phyloP scores from a whole-genome alignment of 2,888 invertebrate species.

The Agrochola lychnidis region DNA sequence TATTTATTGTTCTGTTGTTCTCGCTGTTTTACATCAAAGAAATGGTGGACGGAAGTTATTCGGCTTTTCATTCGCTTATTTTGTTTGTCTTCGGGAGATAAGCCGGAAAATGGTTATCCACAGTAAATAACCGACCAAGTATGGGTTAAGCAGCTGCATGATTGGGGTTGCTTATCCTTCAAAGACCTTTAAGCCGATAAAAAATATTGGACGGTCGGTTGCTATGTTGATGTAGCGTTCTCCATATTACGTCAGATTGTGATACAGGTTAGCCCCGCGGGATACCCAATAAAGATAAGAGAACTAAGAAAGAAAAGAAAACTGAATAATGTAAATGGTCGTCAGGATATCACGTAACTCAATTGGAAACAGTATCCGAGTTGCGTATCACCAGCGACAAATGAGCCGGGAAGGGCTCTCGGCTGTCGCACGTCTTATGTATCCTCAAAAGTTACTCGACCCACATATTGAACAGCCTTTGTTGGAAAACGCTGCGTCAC shows the following conservation, averaged over 20 bases:
- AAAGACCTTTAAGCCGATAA: constrained; percentile 3
- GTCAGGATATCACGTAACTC: constrained; percentile 63
- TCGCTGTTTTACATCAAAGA: constrained; percentile 4
- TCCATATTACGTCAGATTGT: constrained; percentile 23
- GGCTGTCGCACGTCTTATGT: constrained; percentile 67
- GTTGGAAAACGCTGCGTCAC: constrained; percentile 67
- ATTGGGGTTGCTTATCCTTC: constrained; percentile 10
- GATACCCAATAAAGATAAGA: constrained; percentile 29
- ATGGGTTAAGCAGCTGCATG: neutral
- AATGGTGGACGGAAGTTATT: constrained; percentile 2
- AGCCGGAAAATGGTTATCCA: constrained; percentile 11
- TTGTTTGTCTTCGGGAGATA: constrained; percentile 20
- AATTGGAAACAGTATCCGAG: constrained; percentile 69
- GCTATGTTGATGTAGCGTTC: constrained; percentile 16
- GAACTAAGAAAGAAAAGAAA: constrained; percentile 35
- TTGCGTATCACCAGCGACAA: constrained; percentile 75
- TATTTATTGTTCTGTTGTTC: constrained; percentile 19
- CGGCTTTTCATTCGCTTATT: constrained; percentile 5
- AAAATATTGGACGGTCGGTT: constrained; percentile 18
- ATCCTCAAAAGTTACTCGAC: constrained; percentile 74
- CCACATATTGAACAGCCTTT: constrained; percentile 71
- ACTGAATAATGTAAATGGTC: constrained; percentile 67
- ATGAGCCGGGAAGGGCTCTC: constrained; percentile 69
- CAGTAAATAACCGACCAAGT: neutral
- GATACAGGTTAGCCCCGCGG: constrained; percentile 23